Percentiles rank a stretch among this genome's conserved stretches.
Conservation (phyloP, 2,888 invertebrate species). For the Marronus borbonicus region DNA sequence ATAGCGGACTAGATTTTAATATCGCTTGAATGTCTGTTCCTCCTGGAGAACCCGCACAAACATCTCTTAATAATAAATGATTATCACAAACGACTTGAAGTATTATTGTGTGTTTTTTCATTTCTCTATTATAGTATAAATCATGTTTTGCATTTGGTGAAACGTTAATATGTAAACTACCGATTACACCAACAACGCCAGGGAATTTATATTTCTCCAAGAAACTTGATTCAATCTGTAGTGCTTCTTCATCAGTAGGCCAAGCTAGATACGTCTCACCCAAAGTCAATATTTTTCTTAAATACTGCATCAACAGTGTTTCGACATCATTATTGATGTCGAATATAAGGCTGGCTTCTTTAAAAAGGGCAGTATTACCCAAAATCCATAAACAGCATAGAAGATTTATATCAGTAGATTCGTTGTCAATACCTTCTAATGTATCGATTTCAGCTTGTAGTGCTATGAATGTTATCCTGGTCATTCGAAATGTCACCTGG, state of each 20-base stretch:
- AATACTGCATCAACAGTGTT: constrained; percentile 53
- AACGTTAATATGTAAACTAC: constrained; percentile 56
- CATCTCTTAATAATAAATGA: constrained; percentile 57
- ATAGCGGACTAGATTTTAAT: constrained; percentile 57
- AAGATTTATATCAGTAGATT: constrained; percentile 53
- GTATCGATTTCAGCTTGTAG: constrained; percentile 57
- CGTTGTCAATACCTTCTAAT: constrained; percentile 51
- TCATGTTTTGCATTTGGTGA: constrained; percentile 36
- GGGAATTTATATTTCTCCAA: constrained; percentile 55
- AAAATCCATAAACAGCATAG: constrained; percentile 57
- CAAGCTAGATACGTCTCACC: constrained; percentile 55
- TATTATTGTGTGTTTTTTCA: constrained; percentile 56
- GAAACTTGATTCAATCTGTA: constrained; percentile 54
- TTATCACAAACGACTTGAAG: constrained; percentile 59
- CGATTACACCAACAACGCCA: constrained; percentile 57
- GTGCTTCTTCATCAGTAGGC: constrained; percentile 55
- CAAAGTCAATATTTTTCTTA: constrained; percentile 54
- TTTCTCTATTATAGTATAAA: constrained; percentile 55
- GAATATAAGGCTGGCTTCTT: constrained; percentile 54
- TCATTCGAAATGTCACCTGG: constrained; percentile 57
- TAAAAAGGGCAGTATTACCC: constrained; percentile 55
- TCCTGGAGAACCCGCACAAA: constrained; percentile 58
- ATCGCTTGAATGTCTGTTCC: constrained; percentile 56
- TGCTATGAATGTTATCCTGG: constrained; percentile 52
- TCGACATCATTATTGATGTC: constrained; percentile 51